These are phyloP conservation scores for Acrossocheilus fasciatus DNA, from an alignment of 2,797 vertebrate genomes.

Conservation along the genomic window DNA sequence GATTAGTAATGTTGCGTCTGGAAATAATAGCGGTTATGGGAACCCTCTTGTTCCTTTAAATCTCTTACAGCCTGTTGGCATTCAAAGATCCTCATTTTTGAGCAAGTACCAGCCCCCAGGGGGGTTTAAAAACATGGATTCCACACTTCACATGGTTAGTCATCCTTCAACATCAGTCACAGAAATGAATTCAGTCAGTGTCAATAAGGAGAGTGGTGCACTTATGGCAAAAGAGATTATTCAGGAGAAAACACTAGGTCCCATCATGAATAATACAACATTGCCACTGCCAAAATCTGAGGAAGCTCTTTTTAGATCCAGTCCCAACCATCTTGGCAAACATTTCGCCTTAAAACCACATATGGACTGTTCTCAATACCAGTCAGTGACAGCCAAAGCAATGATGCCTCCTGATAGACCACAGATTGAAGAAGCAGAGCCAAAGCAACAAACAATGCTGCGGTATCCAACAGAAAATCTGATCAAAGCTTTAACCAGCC, in stretches of 20 bases:
- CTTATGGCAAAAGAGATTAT: not conserved
- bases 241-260: not conserved
- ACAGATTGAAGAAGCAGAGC: not conserved
- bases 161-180: conserved; percentile 7
- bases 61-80: conserved; percentile 27
- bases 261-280: not conserved
- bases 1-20: conserved; percentile 26
- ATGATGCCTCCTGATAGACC: not conserved
- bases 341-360: not conserved
- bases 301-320: not conserved
- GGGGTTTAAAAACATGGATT: not conserved
- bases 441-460: not conserved
- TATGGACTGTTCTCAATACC: not conserved
- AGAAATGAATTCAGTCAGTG: not conserved
- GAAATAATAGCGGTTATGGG: not conserved
- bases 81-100: conserved; percentile 17
- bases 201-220: not conserved
- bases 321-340: not conserved
- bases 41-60: conserved; percentile 18
- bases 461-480: conserved; percentile 80
- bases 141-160: not conserved
- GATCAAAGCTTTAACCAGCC: conserved; percentile 91
- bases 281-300: not conserved
- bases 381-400: not conserved
- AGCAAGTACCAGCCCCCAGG: conserved; percentile 18